Conservation (phyloP, 2,888 invertebrate genomes). For the Criorhina ranunculi region DNA sequence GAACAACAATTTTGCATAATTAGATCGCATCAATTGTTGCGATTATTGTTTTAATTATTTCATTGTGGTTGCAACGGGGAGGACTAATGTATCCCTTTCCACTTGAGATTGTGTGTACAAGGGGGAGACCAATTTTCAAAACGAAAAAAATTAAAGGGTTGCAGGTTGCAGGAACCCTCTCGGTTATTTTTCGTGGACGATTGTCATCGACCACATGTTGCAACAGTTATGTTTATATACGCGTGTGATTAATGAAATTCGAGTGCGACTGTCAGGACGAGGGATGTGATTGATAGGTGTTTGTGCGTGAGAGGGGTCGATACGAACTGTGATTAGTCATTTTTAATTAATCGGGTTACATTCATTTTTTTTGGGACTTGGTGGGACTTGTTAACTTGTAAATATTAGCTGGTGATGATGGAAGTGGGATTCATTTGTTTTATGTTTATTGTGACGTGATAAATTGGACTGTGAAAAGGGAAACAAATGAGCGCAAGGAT, state of each 20-base stretch:
- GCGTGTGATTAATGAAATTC: conserved; percentile 50
- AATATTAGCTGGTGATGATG: conserved; percentile 14
- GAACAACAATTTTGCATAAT: conserved; percentile 49
- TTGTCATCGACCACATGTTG: conserved; percentile 49
- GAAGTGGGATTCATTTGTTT: conserved; percentile 10
- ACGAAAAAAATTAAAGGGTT: background rate
- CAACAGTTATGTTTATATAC: conserved; percentile 32
- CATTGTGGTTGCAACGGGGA: conserved; percentile 27
- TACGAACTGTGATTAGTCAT: conserved; percentile 54
- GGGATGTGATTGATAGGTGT: conserved; percentile 32
- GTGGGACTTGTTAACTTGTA: conserved; percentile 29
- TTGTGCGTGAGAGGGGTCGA: conserved; percentile 14
- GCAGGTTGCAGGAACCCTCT: background rate
- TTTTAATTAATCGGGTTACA: conserved; percentile 44
- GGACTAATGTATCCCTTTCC: background rate
- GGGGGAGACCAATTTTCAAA: background rate
- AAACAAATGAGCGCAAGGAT: conserved; percentile 16
- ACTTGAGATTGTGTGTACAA: background rate
- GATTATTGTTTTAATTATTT: conserved; percentile 62
- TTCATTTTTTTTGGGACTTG: background rate
- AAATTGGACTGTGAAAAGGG: conserved; percentile 13
- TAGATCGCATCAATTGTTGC: conserved; percentile 57
- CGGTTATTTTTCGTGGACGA: background rate
- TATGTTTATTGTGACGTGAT: conserved; percentile 13
- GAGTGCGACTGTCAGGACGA: conserved; percentile 23